A percentile compares a stretch with the other conserved stretches of the same genome.
Evolutionary conservation across 30 jellyfish, hydroid and myxozoan genomes (phyloP).

Genomic region (Catostylus mosaicus): DNA sequence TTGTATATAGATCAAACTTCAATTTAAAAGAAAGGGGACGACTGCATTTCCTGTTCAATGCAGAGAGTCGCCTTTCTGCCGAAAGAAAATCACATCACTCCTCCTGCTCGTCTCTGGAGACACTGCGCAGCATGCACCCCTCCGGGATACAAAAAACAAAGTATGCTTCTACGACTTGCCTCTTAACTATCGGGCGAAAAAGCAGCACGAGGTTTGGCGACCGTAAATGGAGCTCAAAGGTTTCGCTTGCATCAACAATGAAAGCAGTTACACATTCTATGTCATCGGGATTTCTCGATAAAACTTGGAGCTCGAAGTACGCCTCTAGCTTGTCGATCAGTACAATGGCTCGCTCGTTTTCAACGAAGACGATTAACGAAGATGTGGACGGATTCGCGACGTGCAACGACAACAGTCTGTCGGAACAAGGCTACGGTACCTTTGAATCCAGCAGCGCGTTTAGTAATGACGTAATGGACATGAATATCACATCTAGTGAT

Average conservation of each 20-base stretch:
- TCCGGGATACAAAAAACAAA: conserved; percentile 35
- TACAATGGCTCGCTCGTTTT: conserved; percentile 60
- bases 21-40: conserved; percentile 47
- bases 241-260: conserved; percentile 43
- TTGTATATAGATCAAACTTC: conserved; percentile 37
- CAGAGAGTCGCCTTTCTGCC: conserved; percentile 25
- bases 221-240: conserved; percentile 51
- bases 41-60: conserved; percentile 59
- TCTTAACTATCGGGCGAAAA: conserved; percentile 35
- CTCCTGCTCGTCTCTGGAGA: conserved; percentile 59
- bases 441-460: conserved; percentile 59
- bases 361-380: conserved; percentile 61
- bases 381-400: conserved; percentile 38
- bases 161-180: conserved; percentile 58
- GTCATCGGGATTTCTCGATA: conserved; percentile 64
- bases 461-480: conserved; percentile 55
- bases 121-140: conserved; percentile 41
- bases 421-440: conserved; percentile 70
- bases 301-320: conserved; percentile 69
- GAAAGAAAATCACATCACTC: conserved; percentile 31
- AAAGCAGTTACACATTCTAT: conserved; percentile 28
- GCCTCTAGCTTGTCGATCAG: conserved; percentile 70
- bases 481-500: conserved; percentile 56
- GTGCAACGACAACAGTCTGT: conserved; percentile 35
- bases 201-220: conserved; percentile 27